Base-by-base conservation (phyloP, 2,888 invertebrate species). In the Drosophila formosana region DNA sequence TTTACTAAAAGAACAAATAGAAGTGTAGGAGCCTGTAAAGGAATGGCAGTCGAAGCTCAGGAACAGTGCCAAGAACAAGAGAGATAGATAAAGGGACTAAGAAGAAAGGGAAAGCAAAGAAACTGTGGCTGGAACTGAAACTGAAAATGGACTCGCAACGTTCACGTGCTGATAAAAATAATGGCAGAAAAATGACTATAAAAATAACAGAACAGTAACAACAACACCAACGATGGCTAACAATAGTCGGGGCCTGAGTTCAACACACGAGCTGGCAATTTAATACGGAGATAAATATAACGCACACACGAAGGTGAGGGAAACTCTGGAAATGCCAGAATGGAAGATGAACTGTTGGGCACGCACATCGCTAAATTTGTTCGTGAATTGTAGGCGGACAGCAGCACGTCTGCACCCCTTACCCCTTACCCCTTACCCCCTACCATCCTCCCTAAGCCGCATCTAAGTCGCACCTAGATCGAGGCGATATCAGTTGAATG, bases 221-320 rank as follows among this genome's bases (percentile, higher is more conserved):
- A 37, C 49, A 57, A 72, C 69, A 72, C 30, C 51, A 58, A 60
- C 61, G 56, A 49, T 51, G 52, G 55, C 73, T 41, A 47, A 72
- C 72, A 73, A 72, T 73, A 64, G 81, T 56, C 71, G 60, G 74
- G 79, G 51, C 57, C 53, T 41, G 39, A 13, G 13, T 41, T 23
- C 46, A 64, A 50, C 82, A 68, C 80, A 88, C 83, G 77, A 86
- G 87, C 68, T 80, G 66, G 84, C 87, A 82, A 89, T 89, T 82
- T 89, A 82, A 86, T 82, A 80, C 85, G 69, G 70, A 88, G 87
- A 88, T 82, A 89, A 88, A 87, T 84, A 83, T 79, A 87, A 67
- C 18, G 71, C 78, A 69, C 64, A 77, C 78, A 58, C 60, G 11
- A 61, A 65, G 57, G 68, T 62, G 58, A 64, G 43, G 37, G 26